Base-by-base conservation (phyloP, 2,888 invertebrate species). In the Amitus sp. region DNA sequence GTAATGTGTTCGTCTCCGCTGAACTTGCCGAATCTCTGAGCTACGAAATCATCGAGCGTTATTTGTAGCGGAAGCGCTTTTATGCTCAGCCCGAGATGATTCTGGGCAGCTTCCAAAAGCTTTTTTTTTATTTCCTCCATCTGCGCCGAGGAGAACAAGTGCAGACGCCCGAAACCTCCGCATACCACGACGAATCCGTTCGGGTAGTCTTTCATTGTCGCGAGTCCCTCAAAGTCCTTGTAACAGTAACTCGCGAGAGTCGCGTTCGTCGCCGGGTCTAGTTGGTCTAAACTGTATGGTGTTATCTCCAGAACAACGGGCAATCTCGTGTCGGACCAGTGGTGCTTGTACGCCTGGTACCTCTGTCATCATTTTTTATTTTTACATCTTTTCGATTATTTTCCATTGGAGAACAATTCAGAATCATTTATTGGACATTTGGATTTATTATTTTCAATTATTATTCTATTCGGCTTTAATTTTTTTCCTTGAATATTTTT, bases 1-100 rank as follows among this genome's bases (percentile, higher is more conserved):
- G 98, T 99, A 77, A 98, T 89, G 79, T 94, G 94, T 79, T 96
- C 95, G 83, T 99, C 99, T 9, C 91, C 91, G 76, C 97, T 97
- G 81, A 64, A 88, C 82, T 94, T 94, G 63, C 98, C 98, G 80
- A 99, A 90, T 78, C 96, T 86, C 79, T 95, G 92, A 66, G 88
- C 87, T 71, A 92, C 88, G 80, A 96, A 96, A 77, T 95, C 93
- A 70, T 95, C 93, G 67, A 94, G 83, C 0, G 92, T 91, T 37
- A 96, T 93, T 67, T 90, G 89, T 48, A 94, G 91, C 64, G 91
- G 90, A 54, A 93, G 85, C 65, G 94, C 90, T 83, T 93, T 94
- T 53, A 98, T 91, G 67, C 86, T 89, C 62, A 94, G 89, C 55
- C 92, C 95, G 65, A 98, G 85, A 78, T 91, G 92, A 67, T 89